These are phyloP conservation scores for Tringa solitaria DNA, from an alignment of 2,113 vertebrate species.

Conservation along the genomic window DNA sequence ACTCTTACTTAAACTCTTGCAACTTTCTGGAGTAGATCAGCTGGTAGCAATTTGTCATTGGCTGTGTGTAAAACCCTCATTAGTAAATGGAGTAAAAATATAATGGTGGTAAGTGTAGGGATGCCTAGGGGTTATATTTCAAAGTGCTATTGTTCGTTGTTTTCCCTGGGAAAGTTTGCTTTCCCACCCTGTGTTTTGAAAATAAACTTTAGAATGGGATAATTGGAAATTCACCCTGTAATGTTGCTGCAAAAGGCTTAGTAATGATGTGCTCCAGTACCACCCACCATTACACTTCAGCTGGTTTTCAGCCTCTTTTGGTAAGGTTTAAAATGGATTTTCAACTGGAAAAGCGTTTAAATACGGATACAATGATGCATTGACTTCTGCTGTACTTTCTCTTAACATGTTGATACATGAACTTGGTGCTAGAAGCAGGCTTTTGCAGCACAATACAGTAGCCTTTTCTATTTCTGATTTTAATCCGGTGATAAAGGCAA, in stretches of 20 bases:
- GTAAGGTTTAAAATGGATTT: background rate
- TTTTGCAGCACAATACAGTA: background rate
- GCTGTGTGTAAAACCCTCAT: background rate
- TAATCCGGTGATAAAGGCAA: background rate
- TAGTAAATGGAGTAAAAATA: background rate
- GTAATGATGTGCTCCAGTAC: background rate
- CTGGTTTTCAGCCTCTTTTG: background rate
- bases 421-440: background rate
- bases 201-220: background rate
- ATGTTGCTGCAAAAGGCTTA: background rate
- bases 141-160: background rate
- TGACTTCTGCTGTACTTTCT: background rate
- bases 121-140: background rate
- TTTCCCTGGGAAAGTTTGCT: background rate
- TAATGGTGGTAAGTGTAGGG: background rate
- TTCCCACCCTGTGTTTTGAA: background rate
- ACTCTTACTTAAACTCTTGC: background rate
- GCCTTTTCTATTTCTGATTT: background rate
- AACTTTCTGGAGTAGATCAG: background rate
- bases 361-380: background rate
- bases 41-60: background rate
- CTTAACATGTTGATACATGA: background rate
- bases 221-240: background rate
- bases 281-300: background rate
- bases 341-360: background rate